Percentiles rank a stretch among this genome's conserved stretches.
These are phyloP conservation scores for Drosophila rubida DNA, from an alignment of 2,888 invertebrate genomes.

Conservation along the genomic window DNA sequence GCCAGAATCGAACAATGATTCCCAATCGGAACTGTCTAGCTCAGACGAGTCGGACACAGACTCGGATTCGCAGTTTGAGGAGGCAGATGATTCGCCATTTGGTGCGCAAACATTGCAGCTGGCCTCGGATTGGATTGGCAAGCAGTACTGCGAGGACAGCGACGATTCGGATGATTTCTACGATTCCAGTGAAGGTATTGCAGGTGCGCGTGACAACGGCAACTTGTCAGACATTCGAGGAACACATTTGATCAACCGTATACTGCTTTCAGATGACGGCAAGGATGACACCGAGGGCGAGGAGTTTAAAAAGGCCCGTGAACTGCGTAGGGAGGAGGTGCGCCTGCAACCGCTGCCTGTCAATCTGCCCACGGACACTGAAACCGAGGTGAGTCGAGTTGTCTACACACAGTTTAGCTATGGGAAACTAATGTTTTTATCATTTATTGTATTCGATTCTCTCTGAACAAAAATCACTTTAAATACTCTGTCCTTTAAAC, in stretches of 20 bases:
- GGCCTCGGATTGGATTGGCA: slow-evolving; percentile 89
- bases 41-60: slow-evolving; percentile 88
- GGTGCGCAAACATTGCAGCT: slow-evolving; percentile 88
- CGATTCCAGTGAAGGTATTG: slow-evolving; percentile 85
- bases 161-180: slow-evolving; percentile 84
- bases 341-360: slow-evolving; percentile 88
- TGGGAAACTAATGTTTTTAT: slow-evolving; percentile 70
- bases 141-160: slow-evolving; percentile 86
- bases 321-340: slow-evolving; percentile 89
- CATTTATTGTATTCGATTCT: slow-evolving; percentile 65
- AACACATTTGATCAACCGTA: background rate
- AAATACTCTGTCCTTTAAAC: slow-evolving; percentile 36
- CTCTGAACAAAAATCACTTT: slow-evolving; percentile 42
- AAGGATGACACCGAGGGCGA: slow-evolving; percentile 91
- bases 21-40: slow-evolving; percentile 87
- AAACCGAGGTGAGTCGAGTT: slow-evolving; percentile 89
- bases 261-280: slow-evolving; percentile 84
- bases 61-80: slow-evolving; percentile 88
- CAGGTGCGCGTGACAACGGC: slow-evolving; percentile 64
- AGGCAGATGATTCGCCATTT: slow-evolving; percentile 87
- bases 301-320: slow-evolving; percentile 88
- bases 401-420: slow-evolving; percentile 25
- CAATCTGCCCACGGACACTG: slow-evolving; percentile 88
- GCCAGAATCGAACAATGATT: slow-evolving; percentile 90
- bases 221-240: background rate